Base-by-base conservation (phyloP, 2,797 vertebrate genomes). In the Anniella stebbinsi region DNA sequence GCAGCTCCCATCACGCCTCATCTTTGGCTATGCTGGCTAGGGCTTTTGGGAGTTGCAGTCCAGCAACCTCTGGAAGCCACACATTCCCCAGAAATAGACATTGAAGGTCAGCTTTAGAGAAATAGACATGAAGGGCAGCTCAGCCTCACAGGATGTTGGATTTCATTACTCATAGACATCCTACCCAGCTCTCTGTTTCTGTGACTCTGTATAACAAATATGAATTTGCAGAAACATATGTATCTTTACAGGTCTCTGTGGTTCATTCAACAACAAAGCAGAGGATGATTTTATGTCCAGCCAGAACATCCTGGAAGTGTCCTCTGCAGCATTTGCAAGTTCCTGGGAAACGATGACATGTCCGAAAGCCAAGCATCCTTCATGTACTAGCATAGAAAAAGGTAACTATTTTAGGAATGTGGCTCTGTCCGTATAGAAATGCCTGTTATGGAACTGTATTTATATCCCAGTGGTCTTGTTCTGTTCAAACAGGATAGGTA, bases 251-350 rank as follows among this genome's bases (percentile, higher is more conserved):
- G 98, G 98, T 66, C 97, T 98, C 67, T 98, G 98, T 93, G 98
- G 98, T 38, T 98, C 98, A 94, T 95, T 93, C 84, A 98, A 98
- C 92, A 94, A 93, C 28, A 97, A 97, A 91, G 97, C 96, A 13
- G 97, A 95, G 10, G 98, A 98, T 36, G 98, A 98, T 92, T 98
- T 98, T 93, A 97, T 96, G 90, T 97, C 97, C 76, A 97, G 96
- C 93, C 97, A 97, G 78, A 95, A 97, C 8, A 98, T 98, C 87
- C 60, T 96, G 23, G 98, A 98, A 95, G 97, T 96, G 90, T 97
- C 97, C 0, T 93, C 97, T 67, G 95, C 96, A 13, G 87, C 93
- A 0, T 98, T 98, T 91, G 96, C 96, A 75, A 83, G 87, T 84
- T 98, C 98, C 66, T 98, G 98, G 98, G 95, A 95, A 84, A 81